phyloP scores from a whole-genome alignment of 2,888 invertebrate species.

The Tetropium fuscum region DNA sequence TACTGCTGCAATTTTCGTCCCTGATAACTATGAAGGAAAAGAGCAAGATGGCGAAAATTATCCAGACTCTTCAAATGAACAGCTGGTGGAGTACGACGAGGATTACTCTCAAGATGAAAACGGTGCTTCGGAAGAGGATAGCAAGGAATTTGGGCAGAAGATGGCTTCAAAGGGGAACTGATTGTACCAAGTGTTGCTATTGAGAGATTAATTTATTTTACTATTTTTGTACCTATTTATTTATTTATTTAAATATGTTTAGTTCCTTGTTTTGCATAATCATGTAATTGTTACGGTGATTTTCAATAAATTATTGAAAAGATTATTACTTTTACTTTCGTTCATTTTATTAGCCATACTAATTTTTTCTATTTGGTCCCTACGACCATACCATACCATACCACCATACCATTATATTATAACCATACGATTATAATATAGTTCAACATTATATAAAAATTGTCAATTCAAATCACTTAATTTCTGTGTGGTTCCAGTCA shows the following conservation, averaged over 20 bases:
- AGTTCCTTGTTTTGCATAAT: constrained; percentile 32
- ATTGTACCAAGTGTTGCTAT: background rate
- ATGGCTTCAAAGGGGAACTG: constrained; percentile 47
- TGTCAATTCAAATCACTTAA: too few species aligned
- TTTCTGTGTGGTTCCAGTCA: too few species aligned
- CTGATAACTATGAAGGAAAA: constrained; percentile 53
- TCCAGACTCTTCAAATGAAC: constrained; percentile 27
- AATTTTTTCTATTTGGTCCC: too few species aligned
- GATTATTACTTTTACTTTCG: too few species aligned
- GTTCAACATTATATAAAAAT: too few species aligned
- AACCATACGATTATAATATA: too few species aligned
- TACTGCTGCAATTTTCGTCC: constrained; percentile 70
- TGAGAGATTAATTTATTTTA: constrained; percentile 5
- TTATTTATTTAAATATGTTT: constrained; percentile 3
- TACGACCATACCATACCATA: too few species aligned
- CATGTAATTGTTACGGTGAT: too few species aligned
- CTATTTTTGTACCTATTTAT: constrained; percentile 10
- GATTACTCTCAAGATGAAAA: constrained; percentile 47
- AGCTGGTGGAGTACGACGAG: constrained; percentile 48
- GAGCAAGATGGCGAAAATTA: constrained; percentile 25
- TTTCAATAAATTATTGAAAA: too few species aligned
- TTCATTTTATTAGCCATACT: too few species aligned
- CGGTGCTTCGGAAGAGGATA: constrained; percentile 27
- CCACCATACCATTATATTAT: too few species aligned
- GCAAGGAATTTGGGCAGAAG: constrained; percentile 49